These are phyloP conservation scores for Netelia melanura DNA, from an alignment of 2,888 invertebrate genomes.

Conservation along the genomic window DNA sequence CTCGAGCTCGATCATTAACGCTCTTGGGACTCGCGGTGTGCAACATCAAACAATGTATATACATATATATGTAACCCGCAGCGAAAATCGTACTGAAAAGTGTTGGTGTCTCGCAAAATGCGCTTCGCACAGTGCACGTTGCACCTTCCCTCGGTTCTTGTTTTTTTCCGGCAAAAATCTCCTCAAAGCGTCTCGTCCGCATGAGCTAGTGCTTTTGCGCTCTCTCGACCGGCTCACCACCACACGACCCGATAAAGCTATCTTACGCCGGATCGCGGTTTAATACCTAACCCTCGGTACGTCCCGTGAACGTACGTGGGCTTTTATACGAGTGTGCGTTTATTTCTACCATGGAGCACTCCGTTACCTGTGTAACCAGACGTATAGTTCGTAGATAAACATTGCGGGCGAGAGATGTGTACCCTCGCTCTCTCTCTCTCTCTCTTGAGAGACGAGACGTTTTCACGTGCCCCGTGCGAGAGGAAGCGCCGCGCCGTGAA, in stretches of 20 bases:
- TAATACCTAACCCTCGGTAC: slow-evolving; percentile 40
- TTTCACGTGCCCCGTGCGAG: neutral
- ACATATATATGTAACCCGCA: neutral
- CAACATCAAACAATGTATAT: neutral
- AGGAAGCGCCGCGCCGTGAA: neutral
- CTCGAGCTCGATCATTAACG: slow-evolving; percentile 16
- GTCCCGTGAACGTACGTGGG: neutral
- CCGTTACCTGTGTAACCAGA: neutral
- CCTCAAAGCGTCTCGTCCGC: slow-evolving; percentile 3
- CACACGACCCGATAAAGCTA: slow-evolving; percentile 63
- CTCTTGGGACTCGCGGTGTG: slow-evolving; percentile 9
- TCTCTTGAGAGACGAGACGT: slow-evolving; percentile 9
- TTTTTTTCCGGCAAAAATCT: neutral
- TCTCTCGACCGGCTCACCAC: slow-evolving; percentile 5
- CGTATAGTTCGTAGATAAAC: neutral
- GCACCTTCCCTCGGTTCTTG: neutral
- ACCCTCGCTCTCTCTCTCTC: no score
- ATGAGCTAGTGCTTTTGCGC: slow-evolving; percentile 7
- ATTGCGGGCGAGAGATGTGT: slow-evolving; percentile 5
- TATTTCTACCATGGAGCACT: neutral
- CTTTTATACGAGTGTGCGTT: neutral
- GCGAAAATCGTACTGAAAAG: neutral
- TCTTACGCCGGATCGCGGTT: slow-evolving; percentile 49
- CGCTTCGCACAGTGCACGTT: slow-evolving; percentile 3
- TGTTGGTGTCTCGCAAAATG: neutral